These are phyloP conservation scores for Drosophila trapezifrons DNA, from an alignment of 1,140 invertebrate species.

Conservation along the genomic window DNA sequence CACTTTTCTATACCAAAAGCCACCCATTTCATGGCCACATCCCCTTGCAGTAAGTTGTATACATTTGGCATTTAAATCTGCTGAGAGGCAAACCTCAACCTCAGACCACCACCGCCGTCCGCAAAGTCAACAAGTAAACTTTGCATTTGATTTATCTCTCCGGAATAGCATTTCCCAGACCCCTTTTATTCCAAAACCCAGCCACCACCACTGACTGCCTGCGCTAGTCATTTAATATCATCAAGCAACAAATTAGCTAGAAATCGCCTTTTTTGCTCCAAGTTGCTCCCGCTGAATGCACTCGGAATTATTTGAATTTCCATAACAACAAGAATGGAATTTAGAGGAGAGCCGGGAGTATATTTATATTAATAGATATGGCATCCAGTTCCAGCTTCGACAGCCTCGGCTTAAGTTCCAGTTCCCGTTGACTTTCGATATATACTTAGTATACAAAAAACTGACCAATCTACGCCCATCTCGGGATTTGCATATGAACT, in stretches of 20 bases:
- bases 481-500: constrained; percentile 21
- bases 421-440: constrained; percentile 18
- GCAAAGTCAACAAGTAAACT: constrained; percentile 71
- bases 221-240: constrained; percentile 53
- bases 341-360: neutral
- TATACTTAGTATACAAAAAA: constrained; percentile 13
- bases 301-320: constrained; percentile 27
- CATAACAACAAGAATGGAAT: constrained; percentile 9
- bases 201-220: neutral
- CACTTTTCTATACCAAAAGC: neutral
- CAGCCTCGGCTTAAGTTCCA: constrained; percentile 9
- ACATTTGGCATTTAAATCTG: constrained; percentile 52
- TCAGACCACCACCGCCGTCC: constrained; percentile 18
- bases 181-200: neutral
- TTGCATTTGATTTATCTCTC: constrained; percentile 63
- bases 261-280: constrained; percentile 9
- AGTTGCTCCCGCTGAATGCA: constrained; percentile 10
- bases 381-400: constrained; percentile 23
- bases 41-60: constrained; percentile 37
- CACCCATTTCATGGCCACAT: neutral
- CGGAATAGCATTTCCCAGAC: constrained; percentile 8
- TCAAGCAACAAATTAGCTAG: constrained; percentile 52
- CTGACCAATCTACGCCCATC: constrained; percentile 24
- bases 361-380: constrained; percentile 26
- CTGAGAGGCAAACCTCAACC: constrained; percentile 34